Base-by-base conservation (phyloP, 2,888 invertebrate genomes). In the Nemotelus nigrinus region DNA sequence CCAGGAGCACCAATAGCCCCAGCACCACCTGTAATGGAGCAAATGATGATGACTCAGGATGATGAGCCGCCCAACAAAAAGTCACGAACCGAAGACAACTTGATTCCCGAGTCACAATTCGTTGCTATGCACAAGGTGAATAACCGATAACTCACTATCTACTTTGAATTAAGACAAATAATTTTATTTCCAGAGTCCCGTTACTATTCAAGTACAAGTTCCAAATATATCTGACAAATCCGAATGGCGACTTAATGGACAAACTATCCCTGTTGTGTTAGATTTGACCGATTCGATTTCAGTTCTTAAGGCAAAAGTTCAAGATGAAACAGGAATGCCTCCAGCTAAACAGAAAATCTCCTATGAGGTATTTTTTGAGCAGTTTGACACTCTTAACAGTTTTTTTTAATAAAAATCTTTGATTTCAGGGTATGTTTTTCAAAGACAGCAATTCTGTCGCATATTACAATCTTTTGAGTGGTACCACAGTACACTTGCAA, bases 261-360 rank as follows among this genome's bases (percentile, higher is more conserved):
- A 98, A 87, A 90, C 92, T 80, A 87, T 99, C 82, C 90, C 91
- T 74, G 90, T 97, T 77, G 92, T 92, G 2, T 85, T 98, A 83
- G 92, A 95, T 58, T 89, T 96, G 10, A 90, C 91, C 10, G 95
- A 97, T 81, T 89, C 92, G 0, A 93, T 97, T n/a, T 91, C 93
- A 10, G 93, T 92, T 76, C 91, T 99, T 82, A 99, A 99, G 88
- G 91, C 93, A 8, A 92, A 94, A 85, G 91, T 99, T 82, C 92
- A 92, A 84, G 92, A 95, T 80, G 90, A 92, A 81, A 94, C 95
- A 78, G 95, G 94, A 81, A 96, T 99, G 94, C 97, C 98, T 63
- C 95, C 94, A 39, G 97, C 97, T 76, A 99, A 99, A 86, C 99
- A 99, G 88, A 98, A 99, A 87, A 90, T 99, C 81, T 95, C 96